Percentiles rank a stretch among this genome's conserved stretches.
Evolutionary conservation across 2,797 vertebrate genomes (phyloP).

Genomic region (Taeniopygia guttata): DNA sequence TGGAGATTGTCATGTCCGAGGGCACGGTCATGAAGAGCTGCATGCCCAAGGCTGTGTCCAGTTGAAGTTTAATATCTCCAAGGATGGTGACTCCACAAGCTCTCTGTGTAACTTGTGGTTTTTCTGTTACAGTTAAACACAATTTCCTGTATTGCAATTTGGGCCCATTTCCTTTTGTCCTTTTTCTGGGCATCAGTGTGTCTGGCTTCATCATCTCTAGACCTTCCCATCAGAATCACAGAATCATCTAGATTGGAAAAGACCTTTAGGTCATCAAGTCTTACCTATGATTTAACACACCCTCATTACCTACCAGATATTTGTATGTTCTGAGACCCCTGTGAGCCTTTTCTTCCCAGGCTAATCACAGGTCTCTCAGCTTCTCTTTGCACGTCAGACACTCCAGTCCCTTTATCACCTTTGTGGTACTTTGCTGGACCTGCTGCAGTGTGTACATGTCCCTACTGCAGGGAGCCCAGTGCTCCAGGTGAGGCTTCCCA

Average conservation of each 20-base stretch:
- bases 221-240: not conserved
- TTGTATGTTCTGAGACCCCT: accelerated
- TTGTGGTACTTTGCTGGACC: not conserved
- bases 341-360: not conserved
- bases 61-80: not conserved
- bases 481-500: not conserved
- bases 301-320: not conserved
- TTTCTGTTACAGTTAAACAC: not conserved
- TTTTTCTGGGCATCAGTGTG: not conserved
- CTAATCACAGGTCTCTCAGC: not conserved
- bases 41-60: not conserved
- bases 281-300: no score
- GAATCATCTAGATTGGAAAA: not conserved
- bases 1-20: not conserved
- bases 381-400: not conserved
- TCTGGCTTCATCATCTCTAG: not conserved
- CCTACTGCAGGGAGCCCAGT: not conserved
- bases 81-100: not conserved
- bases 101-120: not conserved
- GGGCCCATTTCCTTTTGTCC: not conserved
- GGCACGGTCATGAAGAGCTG: not conserved
- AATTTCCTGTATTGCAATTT: not conserved
- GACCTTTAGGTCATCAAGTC: not conserved
- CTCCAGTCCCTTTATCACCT: not conserved
- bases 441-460: not conserved